These are phyloP conservation scores for Triops longicaudatus DNA, from an alignment of 1,140 invertebrate genomes.

Conservation along the genomic window DNA sequence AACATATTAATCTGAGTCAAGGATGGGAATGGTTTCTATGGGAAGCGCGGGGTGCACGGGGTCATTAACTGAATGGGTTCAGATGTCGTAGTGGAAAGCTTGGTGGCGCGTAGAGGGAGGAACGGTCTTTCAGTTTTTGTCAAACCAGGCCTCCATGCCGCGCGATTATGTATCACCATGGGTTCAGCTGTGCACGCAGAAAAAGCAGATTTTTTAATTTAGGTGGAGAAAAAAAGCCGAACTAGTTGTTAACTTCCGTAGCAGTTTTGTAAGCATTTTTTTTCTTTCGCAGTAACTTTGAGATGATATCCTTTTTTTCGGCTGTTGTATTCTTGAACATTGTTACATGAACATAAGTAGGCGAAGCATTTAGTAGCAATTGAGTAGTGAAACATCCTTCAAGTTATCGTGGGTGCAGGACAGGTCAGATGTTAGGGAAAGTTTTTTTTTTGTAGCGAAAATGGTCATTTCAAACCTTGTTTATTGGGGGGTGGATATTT, in stretches of 20 bases:
- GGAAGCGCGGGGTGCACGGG: not conserved
- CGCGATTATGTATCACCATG: slow-evolving; percentile 2
- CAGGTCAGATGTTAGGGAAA: not conserved
- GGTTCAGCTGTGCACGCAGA: not conserved
- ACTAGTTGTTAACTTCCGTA: not conserved
- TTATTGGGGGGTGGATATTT: not conserved
- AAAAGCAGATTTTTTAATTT: not conserved
- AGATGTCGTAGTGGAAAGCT: not conserved
- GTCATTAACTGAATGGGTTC: not conserved
- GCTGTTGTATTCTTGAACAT: not conserved
- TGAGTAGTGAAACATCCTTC: slow-evolving; percentile 1
- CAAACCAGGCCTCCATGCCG: not conserved
- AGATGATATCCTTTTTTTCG: not conserved
- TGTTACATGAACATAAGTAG: slow-evolving; percentile 3
- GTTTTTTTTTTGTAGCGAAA: not conserved
- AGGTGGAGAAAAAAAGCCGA: not conserved
- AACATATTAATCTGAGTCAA: not conserved
- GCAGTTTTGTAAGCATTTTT: not conserved
- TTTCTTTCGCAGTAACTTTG: not conserved
- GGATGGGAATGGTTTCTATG: not conserved
- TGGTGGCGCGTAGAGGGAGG: not conserved
- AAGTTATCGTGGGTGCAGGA: not conserved
- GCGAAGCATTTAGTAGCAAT: not conserved
- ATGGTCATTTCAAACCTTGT: not conserved
- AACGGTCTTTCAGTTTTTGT: not conserved